phyloP scores from a whole-genome alignment of 2,888 invertebrate species.

The Cryptocephalus moraei region DNA sequence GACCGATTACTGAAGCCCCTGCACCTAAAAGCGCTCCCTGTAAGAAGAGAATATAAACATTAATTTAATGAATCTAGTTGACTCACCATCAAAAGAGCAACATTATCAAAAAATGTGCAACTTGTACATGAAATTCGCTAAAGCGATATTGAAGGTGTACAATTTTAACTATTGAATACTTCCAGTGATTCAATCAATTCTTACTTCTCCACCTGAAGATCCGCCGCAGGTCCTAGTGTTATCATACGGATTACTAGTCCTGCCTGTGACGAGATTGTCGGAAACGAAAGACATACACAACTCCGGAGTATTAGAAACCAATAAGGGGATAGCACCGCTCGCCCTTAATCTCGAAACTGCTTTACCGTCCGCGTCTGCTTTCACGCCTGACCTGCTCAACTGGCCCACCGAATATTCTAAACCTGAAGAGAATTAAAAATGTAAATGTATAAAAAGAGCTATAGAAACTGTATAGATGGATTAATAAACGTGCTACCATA shows the following conservation, averaged over 20 bases:
- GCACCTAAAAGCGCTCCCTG: constrained; percentile 62
- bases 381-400: constrained; percentile 24
- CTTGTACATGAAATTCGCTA: too few species aligned
- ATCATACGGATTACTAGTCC: constrained; percentile 54
- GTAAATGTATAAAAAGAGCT: too few species aligned
- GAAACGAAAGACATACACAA: constrained; percentile 51
- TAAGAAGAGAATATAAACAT: constrained; percentile 5
- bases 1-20: constrained; percentile 66
- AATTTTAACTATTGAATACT: too few species aligned
- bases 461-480: too few species aligned
- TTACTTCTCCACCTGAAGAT: constrained; percentile 51
- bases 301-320: constrained; percentile 55
- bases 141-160: too few species aligned
- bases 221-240: constrained; percentile 48
- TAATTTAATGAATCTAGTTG: too few species aligned
- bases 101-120: too few species aligned
- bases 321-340: constrained; percentile 51
- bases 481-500: too few species aligned
- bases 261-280: constrained; percentile 49
- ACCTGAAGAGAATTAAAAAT: constrained; percentile 24
- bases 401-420: constrained; percentile 33
- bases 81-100: too few species aligned
- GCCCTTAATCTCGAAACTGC: constrained; percentile 39
- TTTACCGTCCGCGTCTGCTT: constrained; percentile 42
- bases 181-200: not conserved